Evolutionary conservation across 1,140 invertebrate species (phyloP), one percentile per base, ranked within the genome.

Genomic region (Acarapis woodi): DNA sequence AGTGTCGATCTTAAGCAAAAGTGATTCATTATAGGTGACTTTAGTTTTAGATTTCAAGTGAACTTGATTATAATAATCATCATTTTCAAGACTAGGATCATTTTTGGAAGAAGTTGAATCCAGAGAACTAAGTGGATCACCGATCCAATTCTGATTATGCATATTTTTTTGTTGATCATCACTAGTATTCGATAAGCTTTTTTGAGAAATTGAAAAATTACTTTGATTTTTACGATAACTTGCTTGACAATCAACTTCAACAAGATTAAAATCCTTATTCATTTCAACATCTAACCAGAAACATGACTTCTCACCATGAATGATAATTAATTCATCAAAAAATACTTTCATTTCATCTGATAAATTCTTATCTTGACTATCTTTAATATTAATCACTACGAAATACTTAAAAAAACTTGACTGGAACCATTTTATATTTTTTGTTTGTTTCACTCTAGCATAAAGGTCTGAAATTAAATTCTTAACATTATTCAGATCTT

Each of bases 321-420:
- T 19, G 8, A 14, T n/a, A 8, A 15, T 20, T 19, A 34, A 37
- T 23, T 35, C 31, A 35, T 23, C 39, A 22, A 18, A 40, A 18
- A n/a, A 23, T 42, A 10, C 24, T 29, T 33, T 31, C 23, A 20
- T 23, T 39, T 22, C 29, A 22, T n/a, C 30, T 3, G 32, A 31
- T 35, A 28, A 8, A 18, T 33, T 21, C 31, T 30, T 2, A 35
- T 24, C 18, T 9, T 19, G 4, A 23, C 25, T 18, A 29, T 32
- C 40, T 38, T 28, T 44, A 18, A 37, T 37, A 43, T 25, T 36
- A 19, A 29, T 3, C 32, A 44, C 23, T 14, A 40, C 23, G 25
- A 18, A 25, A 35, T 34, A 35, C 24, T 40, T 34, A 10, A 43
- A 18, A 42, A 26, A 43, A 23, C 21, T 35, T 1, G 16, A 10